Base-by-base conservation (phyloP, 2,888 invertebrate species). In the Melanostoma scalare region DNA sequence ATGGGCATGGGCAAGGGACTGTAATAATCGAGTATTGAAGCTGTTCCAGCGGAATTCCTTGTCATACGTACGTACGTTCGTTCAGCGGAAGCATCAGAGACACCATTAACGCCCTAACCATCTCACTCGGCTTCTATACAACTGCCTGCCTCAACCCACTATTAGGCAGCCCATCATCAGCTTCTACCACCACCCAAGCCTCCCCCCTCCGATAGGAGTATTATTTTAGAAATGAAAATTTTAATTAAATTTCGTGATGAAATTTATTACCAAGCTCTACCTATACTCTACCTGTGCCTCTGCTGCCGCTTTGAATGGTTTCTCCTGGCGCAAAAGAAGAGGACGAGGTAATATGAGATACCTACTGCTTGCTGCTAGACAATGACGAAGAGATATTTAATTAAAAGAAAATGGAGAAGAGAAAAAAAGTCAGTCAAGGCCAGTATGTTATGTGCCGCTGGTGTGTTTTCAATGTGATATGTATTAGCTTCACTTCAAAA, bases 231-330 rank as follows among this genome's bases (percentile, higher is more conserved):
- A 81, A 81, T 81, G 77, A 81, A 81, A 81, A 81, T 81, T 77
- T 81, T 81, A 81, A 81, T 81, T 81, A 81, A 81, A 81, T 81
- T 81, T 81, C 81, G 77, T 81, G 81, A 77, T 77, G 77, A 81
- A 81, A 81, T 82, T 82, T 82, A 82, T 82, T 82, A 78, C 81
- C 67, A 55, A 73, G 81, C 53, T 72, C n/a, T 76, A 20, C 20
- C 20, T 20, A 20, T 20, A 1, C 20, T 1, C 81, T 72, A 77
- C 81, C 77, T 67, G 77, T 60, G 67, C 61, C 72, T 67, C 63
- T 72, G 38, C 77, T 67, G 77, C 65, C 72, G 67, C 72, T 67
- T 68, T 72, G 38, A 72, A 67, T 68, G 67, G 77, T 78, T 53
- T 75, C 81, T 42, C 56, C 38, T 50, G 50, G 30, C 20, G 20